These are phyloP conservation scores for Aethina tumida DNA, from an alignment of 1,140 invertebrate species.

Conservation along the genomic window DNA sequence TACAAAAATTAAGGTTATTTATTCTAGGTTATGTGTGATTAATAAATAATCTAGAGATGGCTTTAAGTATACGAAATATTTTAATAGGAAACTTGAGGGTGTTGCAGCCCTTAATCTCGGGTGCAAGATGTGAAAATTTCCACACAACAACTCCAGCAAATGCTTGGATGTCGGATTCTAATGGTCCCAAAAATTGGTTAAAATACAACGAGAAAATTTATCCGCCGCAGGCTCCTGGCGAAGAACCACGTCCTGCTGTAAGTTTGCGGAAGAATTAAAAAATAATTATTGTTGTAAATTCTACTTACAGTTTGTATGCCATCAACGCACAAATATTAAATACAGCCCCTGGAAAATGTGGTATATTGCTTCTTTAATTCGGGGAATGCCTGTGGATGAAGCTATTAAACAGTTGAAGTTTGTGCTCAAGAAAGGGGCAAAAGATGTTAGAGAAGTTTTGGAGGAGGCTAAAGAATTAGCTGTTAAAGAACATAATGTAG, in stretches of 20 bases:
- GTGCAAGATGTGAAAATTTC: too few species aligned
- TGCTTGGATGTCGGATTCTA: too few species aligned
- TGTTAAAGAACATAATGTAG: constrained; percentile 82
- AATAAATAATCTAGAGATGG: too few species aligned
- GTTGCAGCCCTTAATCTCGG: too few species aligned
- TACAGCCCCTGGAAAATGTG: constrained; percentile 88
- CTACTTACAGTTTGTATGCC: constrained; percentile 71
- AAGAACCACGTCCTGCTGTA: constrained; percentile 73
- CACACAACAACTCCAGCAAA: too few species aligned
- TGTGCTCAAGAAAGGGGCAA: constrained; percentile 73
- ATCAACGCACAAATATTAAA: constrained; percentile 73
- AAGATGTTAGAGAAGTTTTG: constrained; percentile 66
- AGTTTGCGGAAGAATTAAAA: constrained; percentile 33
- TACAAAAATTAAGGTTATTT: too few species aligned
- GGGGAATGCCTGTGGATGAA: constrained; percentile 90
- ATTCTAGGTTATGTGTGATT: too few species aligned
- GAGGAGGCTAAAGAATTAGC: constrained; percentile 84
- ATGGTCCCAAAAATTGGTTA: constrained; percentile 39
- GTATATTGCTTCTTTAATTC: constrained; percentile 76
- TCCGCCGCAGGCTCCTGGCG: constrained; percentile 64
- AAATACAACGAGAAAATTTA: constrained; percentile 64
- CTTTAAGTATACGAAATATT: too few species aligned
- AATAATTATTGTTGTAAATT: constrained; percentile 12
- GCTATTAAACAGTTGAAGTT: constrained; percentile 85
- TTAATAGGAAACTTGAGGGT: too few species aligned